These are phyloP conservation scores for Yponomeuta cagnagella DNA, from an alignment of 2,888 invertebrate genomes.

Conservation along the genomic window DNA sequence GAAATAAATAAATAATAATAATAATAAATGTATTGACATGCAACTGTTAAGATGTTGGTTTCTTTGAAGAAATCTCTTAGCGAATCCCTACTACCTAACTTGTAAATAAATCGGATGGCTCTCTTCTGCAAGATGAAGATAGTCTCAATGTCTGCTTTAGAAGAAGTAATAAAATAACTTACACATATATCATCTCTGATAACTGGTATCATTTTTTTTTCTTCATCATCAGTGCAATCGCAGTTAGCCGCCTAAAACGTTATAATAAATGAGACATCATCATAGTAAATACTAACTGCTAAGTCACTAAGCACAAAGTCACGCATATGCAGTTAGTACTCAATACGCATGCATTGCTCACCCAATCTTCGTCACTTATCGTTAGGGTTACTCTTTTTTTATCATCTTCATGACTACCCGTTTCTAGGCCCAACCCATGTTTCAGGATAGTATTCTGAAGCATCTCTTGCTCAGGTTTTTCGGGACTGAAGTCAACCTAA, in stretches of 20 bases:
- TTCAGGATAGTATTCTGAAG: background rate
- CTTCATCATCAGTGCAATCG: background rate
- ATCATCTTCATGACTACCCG: background rate
- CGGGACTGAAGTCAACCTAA: background rate
- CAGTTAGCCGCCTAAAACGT: background rate
- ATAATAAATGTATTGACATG: no score
- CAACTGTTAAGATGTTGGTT: no score
- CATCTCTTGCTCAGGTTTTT: background rate
- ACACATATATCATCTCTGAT: background rate
- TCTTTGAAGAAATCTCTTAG: no score
- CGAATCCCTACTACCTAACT: no score
- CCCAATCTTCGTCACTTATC: background rate
- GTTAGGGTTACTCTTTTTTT: background rate
- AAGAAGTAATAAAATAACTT: no score
- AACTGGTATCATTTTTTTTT: background rate
- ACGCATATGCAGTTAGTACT: no score
- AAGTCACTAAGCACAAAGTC: no score
- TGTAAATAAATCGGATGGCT: no score
- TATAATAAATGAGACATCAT: background rate
- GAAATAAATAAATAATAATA: no score
- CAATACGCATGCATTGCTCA: background rate
- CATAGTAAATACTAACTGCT: background rate
- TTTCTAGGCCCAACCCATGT: background rate
- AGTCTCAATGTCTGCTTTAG: no score
- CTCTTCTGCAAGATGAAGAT: no score